These are phyloP conservation scores for Larimichthys crocea DNA, from an alignment of 2,113 vertebrate genomes.

Conservation along the genomic window DNA sequence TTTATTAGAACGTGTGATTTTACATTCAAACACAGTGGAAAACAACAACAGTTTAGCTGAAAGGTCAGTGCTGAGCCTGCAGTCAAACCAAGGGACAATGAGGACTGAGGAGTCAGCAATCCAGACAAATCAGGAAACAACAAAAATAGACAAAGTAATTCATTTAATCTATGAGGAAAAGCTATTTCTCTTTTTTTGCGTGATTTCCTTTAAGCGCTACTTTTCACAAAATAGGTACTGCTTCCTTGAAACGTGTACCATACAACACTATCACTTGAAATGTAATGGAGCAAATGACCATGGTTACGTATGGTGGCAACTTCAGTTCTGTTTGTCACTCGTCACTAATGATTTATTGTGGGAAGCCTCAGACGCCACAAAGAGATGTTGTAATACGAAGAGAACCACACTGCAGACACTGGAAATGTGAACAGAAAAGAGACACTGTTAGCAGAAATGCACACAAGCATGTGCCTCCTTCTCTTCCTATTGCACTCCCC, in stretches of 20 bases:
- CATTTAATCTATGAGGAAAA: constrained; percentile 21
- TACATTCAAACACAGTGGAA: constrained; percentile 5
- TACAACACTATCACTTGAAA: background rate
- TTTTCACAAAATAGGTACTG: constrained; percentile 37
- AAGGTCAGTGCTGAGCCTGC: constrained; percentile 72
- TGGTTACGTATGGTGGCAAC: constrained; percentile 49
- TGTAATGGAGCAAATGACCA: constrained; percentile 33
- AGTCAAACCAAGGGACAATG: constrained; percentile 24
- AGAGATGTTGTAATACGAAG: constrained; percentile 76
- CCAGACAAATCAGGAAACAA: constrained; percentile 51
- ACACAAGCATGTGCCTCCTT: constrained; percentile 22
- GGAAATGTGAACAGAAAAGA: constrained; percentile 57
- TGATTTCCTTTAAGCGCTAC: constrained; percentile 58
- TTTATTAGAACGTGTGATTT: background rate
- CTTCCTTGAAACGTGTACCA: constrained; percentile 39
- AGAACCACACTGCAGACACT: constrained; percentile 75
- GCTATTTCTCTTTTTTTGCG: constrained; percentile 50
- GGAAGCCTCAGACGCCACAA: constrained; percentile 77
- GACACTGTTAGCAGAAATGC: constrained; percentile 49
- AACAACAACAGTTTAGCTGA: constrained; percentile 27
- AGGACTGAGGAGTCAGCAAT: constrained; percentile 72
- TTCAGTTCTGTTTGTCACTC: constrained; percentile 57
- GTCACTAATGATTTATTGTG: constrained; percentile 71
- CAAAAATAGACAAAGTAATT: constrained; percentile 44
- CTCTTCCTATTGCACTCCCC: background rate